Evolutionary conservation across 37 sponge, comb jelly and placozoan genomes (phyloP).

Genomic region (Beroe ovata): DNA sequence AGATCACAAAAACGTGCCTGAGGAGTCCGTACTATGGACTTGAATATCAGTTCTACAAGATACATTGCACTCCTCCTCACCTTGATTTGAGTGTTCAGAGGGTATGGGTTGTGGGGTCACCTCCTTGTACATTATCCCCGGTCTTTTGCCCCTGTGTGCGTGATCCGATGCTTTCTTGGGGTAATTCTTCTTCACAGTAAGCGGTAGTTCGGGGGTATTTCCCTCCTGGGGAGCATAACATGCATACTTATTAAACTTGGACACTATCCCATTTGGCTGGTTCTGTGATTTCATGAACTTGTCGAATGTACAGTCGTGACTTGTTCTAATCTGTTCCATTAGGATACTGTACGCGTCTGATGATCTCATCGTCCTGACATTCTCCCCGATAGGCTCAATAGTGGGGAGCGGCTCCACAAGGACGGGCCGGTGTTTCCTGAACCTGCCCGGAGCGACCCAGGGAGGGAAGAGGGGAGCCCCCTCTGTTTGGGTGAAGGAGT

Average conservation of each 20-base stretch:
- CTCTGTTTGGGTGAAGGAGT: slow-evolving; percentile 49
- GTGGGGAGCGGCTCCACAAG: slow-evolving; percentile 59
- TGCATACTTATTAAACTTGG: slow-evolving; percentile 55
- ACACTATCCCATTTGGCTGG: slow-evolving; percentile 29
- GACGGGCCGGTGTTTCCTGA: slow-evolving; percentile 25
- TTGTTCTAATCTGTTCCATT: slow-evolving; percentile 59
- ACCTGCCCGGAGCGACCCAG: slow-evolving; percentile 3
- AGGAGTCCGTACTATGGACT: no score
- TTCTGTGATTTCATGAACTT: slow-evolving; percentile 42
- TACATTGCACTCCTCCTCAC: not conserved
- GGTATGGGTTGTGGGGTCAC: slow-evolving; percentile 17
- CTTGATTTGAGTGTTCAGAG: slow-evolving; percentile 35
- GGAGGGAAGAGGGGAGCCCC: not conserved
- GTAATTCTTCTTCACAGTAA: slow-evolving; percentile 63
- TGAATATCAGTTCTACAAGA: no score
- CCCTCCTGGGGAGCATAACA: slow-evolving; percentile 64
- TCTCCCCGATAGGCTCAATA: slow-evolving; percentile 55
- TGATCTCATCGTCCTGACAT: slow-evolving; percentile 47
- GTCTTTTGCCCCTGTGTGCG: not conserved
- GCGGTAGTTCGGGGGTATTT: slow-evolving; percentile 21
- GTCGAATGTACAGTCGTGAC: slow-evolving; percentile 35
- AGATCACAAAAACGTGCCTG: no score
- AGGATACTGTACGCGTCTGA: slow-evolving; percentile 55
- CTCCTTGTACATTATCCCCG: slow-evolving; percentile 56
- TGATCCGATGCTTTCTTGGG: slow-evolving; percentile 4